These are phyloP conservation scores for Mimas tiliae DNA, from an alignment of 2,888 invertebrate species.

Conservation along the genomic window DNA sequence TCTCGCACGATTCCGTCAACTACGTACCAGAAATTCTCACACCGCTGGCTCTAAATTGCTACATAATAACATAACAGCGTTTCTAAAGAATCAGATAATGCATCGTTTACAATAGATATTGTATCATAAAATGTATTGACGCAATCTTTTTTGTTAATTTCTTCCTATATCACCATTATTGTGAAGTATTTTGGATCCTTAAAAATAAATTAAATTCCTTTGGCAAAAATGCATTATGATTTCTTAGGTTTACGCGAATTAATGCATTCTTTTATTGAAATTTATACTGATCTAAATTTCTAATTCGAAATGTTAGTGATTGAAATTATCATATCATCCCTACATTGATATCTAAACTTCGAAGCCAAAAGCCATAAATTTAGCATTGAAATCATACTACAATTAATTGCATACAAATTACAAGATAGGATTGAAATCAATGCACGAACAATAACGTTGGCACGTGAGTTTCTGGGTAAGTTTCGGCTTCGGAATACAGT, in stretches of 20 bases:
- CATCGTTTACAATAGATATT: constrained; percentile 37
- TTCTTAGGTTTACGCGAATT: too few relatives aligned
- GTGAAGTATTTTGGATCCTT: neutral
- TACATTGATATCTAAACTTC: neutral
- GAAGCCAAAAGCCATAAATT: neutral
- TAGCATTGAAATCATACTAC: neutral
- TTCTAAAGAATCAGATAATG: constrained; percentile 42
- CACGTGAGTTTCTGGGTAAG: neutral
- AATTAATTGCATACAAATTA: constrained; percentile 15
- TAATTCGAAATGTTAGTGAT: too few relatives aligned
- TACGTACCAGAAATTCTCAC: constrained; percentile 43
- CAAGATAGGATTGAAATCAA: neutral
- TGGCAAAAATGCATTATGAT: neutral
- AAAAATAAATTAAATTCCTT: neutral
- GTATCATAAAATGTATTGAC: constrained; percentile 38
- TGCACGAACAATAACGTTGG: constrained; percentile 2
- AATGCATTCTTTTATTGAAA: too few relatives aligned
- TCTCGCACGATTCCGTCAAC: neutral
- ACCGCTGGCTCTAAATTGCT: constrained; percentile 46
- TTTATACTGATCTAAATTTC: too few relatives aligned
- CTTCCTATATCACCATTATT: neutral
- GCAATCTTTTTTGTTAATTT: constrained; percentile 29
- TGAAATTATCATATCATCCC: neutral
- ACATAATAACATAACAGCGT: constrained; percentile 47
- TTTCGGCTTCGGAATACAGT: constrained; percentile 1